These are phyloP conservation scores for Tortricodes alternella DNA, from an alignment of 2,888 invertebrate genomes.

Conservation along the genomic window DNA sequence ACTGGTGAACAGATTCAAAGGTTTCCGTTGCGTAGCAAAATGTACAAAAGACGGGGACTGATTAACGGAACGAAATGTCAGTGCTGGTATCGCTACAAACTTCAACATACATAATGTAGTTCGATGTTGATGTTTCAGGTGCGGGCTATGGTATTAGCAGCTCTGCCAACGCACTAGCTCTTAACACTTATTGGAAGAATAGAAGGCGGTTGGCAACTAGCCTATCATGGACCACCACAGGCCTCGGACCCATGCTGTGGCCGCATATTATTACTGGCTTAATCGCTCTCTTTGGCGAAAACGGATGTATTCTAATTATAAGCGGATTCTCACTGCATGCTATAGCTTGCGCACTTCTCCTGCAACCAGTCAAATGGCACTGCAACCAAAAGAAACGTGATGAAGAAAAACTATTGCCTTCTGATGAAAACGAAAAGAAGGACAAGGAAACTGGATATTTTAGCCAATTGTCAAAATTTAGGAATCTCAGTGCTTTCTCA, in stretches of 20 bases:
- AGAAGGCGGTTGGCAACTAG: slow-evolving; percentile 87
- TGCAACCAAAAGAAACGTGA: slow-evolving; percentile 58
- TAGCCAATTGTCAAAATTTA: slow-evolving; percentile 65
- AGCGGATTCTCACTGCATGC: slow-evolving; percentile 87
- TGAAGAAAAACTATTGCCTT: slow-evolving; percentile 52
- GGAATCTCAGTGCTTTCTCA: slow-evolving; percentile 76
- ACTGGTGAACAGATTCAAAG: too few relatives aligned
- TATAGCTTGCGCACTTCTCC: slow-evolving; percentile 84
- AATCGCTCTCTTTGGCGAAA: slow-evolving; percentile 84
- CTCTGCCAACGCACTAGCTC: slow-evolving; percentile 86
- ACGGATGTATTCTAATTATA: slow-evolving; percentile 86
- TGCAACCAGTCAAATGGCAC: slow-evolving; percentile 91
- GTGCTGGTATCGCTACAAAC: too few relatives aligned
- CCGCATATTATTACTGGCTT: slow-evolving; percentile 87
- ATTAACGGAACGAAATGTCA: too few relatives aligned
- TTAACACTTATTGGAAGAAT: slow-evolving; percentile 89
- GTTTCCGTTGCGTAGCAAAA: too few relatives aligned
- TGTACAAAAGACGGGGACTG: too few relatives aligned
- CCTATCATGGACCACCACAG: slow-evolving; percentile 87
- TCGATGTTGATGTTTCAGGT: slow-evolving; percentile 71
- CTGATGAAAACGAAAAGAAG: slow-evolving; percentile 43
- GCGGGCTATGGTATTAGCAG: slow-evolving; percentile 85
- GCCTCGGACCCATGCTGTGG: slow-evolving; percentile 87
- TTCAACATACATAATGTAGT: too few relatives aligned
- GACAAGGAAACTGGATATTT: slow-evolving; percentile 68